Base-by-base conservation (phyloP, 2,113 vertebrate species). In the Nesogale talazaci region DNA sequence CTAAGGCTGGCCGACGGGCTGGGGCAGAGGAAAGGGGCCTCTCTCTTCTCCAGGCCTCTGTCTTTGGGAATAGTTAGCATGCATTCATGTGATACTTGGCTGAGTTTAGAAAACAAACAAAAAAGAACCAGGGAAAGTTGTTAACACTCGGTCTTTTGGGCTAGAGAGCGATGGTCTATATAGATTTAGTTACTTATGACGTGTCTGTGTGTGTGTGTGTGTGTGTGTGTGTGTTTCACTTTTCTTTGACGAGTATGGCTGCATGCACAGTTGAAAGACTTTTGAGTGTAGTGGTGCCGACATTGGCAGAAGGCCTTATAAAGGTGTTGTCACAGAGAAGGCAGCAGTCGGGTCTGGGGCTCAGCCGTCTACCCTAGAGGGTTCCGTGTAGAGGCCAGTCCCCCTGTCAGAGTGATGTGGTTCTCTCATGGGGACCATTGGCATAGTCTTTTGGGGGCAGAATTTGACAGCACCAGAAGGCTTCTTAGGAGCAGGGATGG, bases 21-120 rank as follows among this genome's bases (percentile, higher is more conserved):
- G 36, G 40, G 36, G 9, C 40, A n/a, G 38, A 67, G 52, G 46
- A 25, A 34, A 42, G 2, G 11, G 29, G 23, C 17, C 36, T 29
- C 34, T 29, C 42, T 74, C n/a, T 80, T 31, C 6, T 10, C 52
- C 6, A 65, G 42, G 17, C 11, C 22, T 19, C 34, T 22, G 4
- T 22, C 16, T 25, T 63, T 57, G 22, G 6, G 16, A 76, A 65
- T n/a, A 29, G 40, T 88, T 90, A 52, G 61, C 74, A 52, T 34
- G 65, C 27, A 67, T 72, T 90, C 59, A 12, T 46, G 40, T 63
- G 38, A 70, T 34, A n/a, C 65, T 79, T 40, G 78, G 78, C 83
- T 46, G 59, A 65, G 77, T 65, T 84, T 81, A 23, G 63, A 86
- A 94, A 81, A 82, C 52, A 65, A 91, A 86, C 34, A 78, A n/a